Evolutionary conservation across 2,888 invertebrate species (phyloP).

Genomic region (Cylindroiulus punctatus): DNA sequence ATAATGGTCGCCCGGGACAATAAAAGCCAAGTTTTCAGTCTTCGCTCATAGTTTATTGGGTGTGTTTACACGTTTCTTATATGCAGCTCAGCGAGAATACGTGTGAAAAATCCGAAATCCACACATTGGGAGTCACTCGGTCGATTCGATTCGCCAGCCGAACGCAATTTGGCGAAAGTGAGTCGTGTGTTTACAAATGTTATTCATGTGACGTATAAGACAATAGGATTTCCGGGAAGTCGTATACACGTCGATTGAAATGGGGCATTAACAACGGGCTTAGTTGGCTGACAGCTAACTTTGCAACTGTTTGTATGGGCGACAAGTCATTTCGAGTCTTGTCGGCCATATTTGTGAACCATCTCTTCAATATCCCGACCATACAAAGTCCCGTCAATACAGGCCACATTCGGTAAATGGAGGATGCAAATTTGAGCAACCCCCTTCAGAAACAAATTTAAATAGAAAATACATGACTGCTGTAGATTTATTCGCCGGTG

Average conservation of each 20-base stretch:
- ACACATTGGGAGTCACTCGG: neutral
- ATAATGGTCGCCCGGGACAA: neutral
- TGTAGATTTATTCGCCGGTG: too few relatives aligned
- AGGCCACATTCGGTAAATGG: too few relatives aligned
- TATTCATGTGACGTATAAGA: neutral
- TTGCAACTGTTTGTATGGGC: neutral
- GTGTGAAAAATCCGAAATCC: neutral
- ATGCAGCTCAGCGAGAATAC: neutral
- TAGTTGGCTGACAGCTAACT: neutral
- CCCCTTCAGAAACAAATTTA: too few relatives aligned
- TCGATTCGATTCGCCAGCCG: too few relatives aligned
- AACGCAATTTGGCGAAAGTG: too few relatives aligned
- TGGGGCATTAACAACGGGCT: neutral
- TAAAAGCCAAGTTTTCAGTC: slow-evolving; percentile 4
- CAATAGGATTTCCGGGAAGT: slow-evolving; percentile 18
- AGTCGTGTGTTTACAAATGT: neutral
- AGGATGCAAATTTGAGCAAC: too few relatives aligned
- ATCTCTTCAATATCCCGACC: too few relatives aligned
- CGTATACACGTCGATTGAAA: neutral
- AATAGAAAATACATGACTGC: too few relatives aligned
- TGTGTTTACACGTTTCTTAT: slow-evolving; percentile 18
- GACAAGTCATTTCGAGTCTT: too few relatives aligned
- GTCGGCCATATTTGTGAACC: too few relatives aligned
- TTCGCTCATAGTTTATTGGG: neutral
- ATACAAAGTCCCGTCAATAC: too few relatives aligned